Percentiles rank a stretch among this genome's conserved stretches.
These are phyloP conservation scores for Drosophila cognata DNA, from an alignment of 2,888 invertebrate species.

Conservation along the genomic window DNA sequence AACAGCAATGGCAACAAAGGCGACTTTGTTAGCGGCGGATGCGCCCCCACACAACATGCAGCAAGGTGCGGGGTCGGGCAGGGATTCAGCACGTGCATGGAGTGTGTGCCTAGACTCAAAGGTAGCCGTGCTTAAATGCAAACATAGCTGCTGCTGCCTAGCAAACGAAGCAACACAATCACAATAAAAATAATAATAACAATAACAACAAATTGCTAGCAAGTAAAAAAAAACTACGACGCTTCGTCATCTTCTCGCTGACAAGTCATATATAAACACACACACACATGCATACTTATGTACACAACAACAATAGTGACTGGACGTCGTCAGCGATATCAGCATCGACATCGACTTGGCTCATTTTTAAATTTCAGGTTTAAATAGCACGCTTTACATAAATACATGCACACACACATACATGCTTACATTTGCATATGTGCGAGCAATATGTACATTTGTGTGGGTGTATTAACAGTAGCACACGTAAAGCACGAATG, in stretches of 20 bases:
- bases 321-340: slow-evolving; percentile 40
- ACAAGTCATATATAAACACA: slow-evolving; percentile 12
- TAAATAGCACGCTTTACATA: slow-evolving; percentile 62
- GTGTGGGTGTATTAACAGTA: neutral
- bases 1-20: slow-evolving; percentile 14
- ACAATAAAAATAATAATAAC: slow-evolving; percentile 38
- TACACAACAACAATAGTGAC: slow-evolving; percentile 56
- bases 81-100: slow-evolving; percentile 48
- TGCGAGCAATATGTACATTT: slow-evolving; percentile 9
- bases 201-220: slow-evolving; percentile 48
- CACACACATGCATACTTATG: slow-evolving; percentile 7
- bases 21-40: slow-evolving; percentile 30
- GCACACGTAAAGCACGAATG: slow-evolving; percentile 33
- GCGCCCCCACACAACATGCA: slow-evolving; percentile 2
- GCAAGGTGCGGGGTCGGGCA: neutral
- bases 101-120: slow-evolving; percentile 45
- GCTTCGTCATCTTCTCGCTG: slow-evolving; percentile 67
- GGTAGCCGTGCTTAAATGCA: slow-evolving; percentile 12
- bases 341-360: slow-evolving; percentile 29
- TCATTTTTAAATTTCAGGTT: slow-evolving; percentile 65
- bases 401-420: neutral
- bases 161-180: slow-evolving; percentile 53
- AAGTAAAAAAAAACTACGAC: slow-evolving; percentile 38
- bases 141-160: slow-evolving; percentile 30
- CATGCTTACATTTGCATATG: slow-evolving; percentile 22